Evolutionary conservation across 2,797 vertebrate genomes (phyloP).

Genomic region (Otolemur crassicaudatus): DNA sequence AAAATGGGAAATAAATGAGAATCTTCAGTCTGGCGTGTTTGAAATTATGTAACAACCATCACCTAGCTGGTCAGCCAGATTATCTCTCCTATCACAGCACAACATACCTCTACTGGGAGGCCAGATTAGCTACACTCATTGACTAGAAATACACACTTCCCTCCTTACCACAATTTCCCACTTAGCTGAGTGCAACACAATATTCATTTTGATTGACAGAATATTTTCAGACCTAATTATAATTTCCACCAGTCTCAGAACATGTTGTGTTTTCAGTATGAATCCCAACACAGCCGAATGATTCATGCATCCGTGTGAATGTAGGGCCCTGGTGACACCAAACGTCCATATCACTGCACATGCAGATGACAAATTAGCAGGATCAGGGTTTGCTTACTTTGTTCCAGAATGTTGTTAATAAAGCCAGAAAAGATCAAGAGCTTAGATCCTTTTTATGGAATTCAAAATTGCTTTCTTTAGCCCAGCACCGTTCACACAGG

Average conservation of each 20-base stretch:
- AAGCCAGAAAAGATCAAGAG: background rate
- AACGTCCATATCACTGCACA: background rate
- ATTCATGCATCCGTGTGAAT: constrained; percentile 38
- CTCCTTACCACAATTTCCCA: constrained; percentile 46
- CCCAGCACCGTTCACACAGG: background rate
- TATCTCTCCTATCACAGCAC: background rate
- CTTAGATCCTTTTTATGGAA: background rate
- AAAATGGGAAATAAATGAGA: constrained; percentile 58
- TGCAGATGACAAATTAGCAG: constrained; percentile 17
- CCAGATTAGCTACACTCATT: constrained; percentile 19
- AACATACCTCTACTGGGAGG: background rate
- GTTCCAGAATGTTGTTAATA: constrained; percentile 34
- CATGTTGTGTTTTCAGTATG: constrained; percentile 59
- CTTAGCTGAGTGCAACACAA: constrained; percentile 56
- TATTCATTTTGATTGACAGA: constrained; percentile 61
- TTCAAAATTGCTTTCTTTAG: background rate
- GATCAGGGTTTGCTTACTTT: constrained; percentile 29
- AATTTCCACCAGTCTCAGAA: constrained; percentile 46
- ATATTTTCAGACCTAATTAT: constrained; percentile 70
- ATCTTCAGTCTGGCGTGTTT: constrained; percentile 27
- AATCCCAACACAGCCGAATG: constrained; percentile 65
- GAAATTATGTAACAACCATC: constrained; percentile 57
- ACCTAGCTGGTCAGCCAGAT: constrained; percentile 40
- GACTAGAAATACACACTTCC: constrained; percentile 66
- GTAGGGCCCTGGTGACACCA: background rate